Conservation (phyloP, 2,888 invertebrate species). For the Caenorhabditis sp. region DNA sequence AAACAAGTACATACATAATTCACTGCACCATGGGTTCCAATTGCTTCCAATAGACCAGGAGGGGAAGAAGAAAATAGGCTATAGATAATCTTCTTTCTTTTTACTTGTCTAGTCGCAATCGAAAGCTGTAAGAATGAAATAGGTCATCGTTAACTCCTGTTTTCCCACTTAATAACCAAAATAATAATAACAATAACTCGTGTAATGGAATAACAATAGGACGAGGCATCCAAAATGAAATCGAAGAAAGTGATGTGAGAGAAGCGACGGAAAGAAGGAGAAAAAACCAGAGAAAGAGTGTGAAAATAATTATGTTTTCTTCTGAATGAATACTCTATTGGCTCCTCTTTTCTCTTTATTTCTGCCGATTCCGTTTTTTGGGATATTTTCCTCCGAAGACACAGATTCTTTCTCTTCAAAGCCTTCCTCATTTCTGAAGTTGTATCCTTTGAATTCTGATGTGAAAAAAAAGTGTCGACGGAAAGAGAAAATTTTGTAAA, state of each 20-base stretch:
- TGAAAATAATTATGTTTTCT: slow-evolving; percentile 55
- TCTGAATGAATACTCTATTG: slow-evolving; percentile 48
- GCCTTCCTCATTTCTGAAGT: not conserved
- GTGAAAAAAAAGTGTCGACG: slow-evolving; percentile 1
- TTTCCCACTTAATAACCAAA: not conserved
- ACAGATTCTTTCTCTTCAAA: slow-evolving; percentile 16
- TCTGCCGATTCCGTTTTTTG: slow-evolving; percentile 25
- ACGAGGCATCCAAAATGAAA: slow-evolving; percentile 10
- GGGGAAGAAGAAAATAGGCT: not conserved
- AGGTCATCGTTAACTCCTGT: not conserved
- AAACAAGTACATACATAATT: slow-evolving; percentile 53
- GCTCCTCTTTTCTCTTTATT: slow-evolving; percentile 34
- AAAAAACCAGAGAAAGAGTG: slow-evolving; percentile 47
- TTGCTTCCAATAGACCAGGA: slow-evolving; percentile 30
- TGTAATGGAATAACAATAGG: slow-evolving; percentile 19
- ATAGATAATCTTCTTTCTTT: slow-evolving; percentile 15
- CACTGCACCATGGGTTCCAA: slow-evolving; percentile 38
- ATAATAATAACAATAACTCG: not conserved
- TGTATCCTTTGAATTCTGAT: slow-evolving; percentile 5
- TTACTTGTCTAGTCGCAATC: slow-evolving; percentile 9
- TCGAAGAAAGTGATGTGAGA: slow-evolving; percentile 17
- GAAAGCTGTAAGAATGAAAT: not conserved
- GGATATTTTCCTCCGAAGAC: slow-evolving; percentile 9
- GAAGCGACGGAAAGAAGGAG: not conserved
- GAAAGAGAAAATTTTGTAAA: slow-evolving; percentile 17